phyloP scores from a whole-genome alignment of 2,888 invertebrate species.

The Acanthococcus lagerstroemiae region DNA sequence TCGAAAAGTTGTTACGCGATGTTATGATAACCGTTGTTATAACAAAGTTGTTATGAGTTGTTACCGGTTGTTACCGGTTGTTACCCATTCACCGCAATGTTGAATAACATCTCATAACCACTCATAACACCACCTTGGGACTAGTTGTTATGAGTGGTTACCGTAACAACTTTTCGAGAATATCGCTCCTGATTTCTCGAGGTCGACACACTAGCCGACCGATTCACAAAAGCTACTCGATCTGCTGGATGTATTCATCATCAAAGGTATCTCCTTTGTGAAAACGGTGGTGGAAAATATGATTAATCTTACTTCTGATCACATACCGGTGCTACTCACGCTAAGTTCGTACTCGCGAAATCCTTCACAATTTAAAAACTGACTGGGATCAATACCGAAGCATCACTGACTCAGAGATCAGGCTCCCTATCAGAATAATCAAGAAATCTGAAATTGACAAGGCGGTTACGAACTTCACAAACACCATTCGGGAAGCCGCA shows the following conservation, averaged over 20 bases:
- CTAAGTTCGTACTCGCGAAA: not conserved
- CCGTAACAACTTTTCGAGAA: too few species aligned
- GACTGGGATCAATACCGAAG: not conserved
- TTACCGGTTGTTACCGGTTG: too few species aligned
- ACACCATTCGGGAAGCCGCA: too few species aligned
- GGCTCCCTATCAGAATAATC: not conserved
- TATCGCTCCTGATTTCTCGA: too few species aligned
- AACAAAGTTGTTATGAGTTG: too few species aligned
- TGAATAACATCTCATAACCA: too few species aligned
- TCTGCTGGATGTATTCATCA: not conserved
- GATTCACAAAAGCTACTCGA: not conserved
- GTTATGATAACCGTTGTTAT: too few species aligned
- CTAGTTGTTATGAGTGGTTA: too few species aligned
- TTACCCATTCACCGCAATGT: too few species aligned
- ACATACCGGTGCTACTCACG: not conserved
- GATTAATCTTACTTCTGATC: not conserved
- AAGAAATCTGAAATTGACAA: not conserved
- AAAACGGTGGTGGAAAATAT: not conserved
- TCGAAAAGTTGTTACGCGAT: too few species aligned
- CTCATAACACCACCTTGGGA: too few species aligned
- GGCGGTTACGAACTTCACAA: not conserved
- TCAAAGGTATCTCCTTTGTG: not conserved
- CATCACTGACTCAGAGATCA: not conserved
- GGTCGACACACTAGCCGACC: not conserved
- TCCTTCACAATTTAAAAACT: not conserved